phyloP scores from a whole-genome alignment of 2,888 invertebrate genomes.

The Stramonita haemastoma region DNA sequence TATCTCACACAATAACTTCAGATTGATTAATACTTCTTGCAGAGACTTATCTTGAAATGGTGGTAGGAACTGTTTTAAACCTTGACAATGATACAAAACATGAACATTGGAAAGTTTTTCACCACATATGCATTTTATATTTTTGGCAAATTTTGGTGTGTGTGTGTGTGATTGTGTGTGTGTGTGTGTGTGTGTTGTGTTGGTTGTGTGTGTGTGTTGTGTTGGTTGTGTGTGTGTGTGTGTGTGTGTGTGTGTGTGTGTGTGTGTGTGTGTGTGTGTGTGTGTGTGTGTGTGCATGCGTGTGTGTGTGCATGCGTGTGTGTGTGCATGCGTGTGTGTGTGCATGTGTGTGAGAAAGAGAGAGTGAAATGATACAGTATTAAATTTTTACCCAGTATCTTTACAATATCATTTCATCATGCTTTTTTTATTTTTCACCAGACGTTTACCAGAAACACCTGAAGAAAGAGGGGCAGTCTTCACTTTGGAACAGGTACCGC shows the following conservation, averaged over 20 bases:
- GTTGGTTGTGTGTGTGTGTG: neutral
- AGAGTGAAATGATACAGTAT: too few relatives aligned
- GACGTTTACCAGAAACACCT: constrained; percentile 61
- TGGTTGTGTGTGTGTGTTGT: neutral
- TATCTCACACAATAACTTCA: too few relatives aligned
- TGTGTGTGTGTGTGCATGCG: neutral
- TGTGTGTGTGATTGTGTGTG: too few relatives aligned
- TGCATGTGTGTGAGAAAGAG: neutral
- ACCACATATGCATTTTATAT: too few relatives aligned
- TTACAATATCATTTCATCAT: neutral
- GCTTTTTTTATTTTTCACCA: constrained; percentile 45
- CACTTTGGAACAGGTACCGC: constrained; percentile 60
- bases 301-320: neutral
- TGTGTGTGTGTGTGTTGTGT: neutral
- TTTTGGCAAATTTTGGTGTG: too few relatives aligned
- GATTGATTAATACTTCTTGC: too few relatives aligned
- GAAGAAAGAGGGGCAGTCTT: constrained; percentile 60
- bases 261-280: neutral
- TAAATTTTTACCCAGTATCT: neutral
- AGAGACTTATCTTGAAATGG: too few relatives aligned
- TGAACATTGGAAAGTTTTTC: too few relatives aligned
- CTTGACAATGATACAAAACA: too few relatives aligned
- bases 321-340: neutral
- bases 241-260: neutral
- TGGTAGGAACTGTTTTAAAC: too few relatives aligned